Conservation (phyloP, 2,113 vertebrate genomes). For the Hippocampus mohnikei region DNA sequence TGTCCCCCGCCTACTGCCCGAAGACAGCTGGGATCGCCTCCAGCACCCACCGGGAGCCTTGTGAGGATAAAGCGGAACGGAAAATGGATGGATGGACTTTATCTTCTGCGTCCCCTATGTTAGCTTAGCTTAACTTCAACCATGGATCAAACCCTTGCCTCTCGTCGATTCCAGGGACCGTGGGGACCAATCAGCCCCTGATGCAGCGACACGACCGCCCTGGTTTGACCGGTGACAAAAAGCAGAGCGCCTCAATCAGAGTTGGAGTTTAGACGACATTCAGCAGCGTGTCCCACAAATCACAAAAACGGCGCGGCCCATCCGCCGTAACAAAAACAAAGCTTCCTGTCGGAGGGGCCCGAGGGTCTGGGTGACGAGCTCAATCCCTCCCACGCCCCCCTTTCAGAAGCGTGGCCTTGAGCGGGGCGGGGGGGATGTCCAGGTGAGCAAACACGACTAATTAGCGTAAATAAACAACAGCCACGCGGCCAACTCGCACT, state of each 20-base stretch:
- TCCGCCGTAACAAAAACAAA: slow-evolving; percentile 50
- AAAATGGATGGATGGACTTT: too few relatives aligned
- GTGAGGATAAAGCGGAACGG: too few relatives aligned
- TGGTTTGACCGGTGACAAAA: slow-evolving; percentile 31
- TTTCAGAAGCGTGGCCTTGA: neutral
- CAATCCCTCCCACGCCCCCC: neutral
- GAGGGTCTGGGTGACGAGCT: neutral
- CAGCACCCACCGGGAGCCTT: too few relatives aligned
- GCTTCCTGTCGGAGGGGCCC: slow-evolving; percentile 36
- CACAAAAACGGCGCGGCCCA: slow-evolving; percentile 13
- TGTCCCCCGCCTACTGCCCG: too few relatives aligned
- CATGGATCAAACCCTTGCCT: neutral
- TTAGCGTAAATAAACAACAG: slow-evolving; percentile 70
- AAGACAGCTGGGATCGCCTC: too few relatives aligned
- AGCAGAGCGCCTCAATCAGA: slow-evolving; percentile 43
- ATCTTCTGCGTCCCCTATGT: neutral
- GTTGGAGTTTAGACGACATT: slow-evolving; percentile 34
- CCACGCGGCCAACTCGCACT: slow-evolving; percentile 36
- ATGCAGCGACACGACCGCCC: neutral
- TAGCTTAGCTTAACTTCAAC: neutral
- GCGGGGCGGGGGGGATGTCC: slow-evolving; percentile 26
- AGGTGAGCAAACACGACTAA: slow-evolving; percentile 71
- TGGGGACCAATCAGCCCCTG: neutral
- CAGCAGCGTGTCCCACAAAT: slow-evolving; percentile 35
- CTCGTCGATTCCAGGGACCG: neutral